Evolutionary conservation across 2,888 invertebrate species (phyloP), one percentile per base, ranked within the genome.

Genomic region (Netelia fuscicornis): DNA sequence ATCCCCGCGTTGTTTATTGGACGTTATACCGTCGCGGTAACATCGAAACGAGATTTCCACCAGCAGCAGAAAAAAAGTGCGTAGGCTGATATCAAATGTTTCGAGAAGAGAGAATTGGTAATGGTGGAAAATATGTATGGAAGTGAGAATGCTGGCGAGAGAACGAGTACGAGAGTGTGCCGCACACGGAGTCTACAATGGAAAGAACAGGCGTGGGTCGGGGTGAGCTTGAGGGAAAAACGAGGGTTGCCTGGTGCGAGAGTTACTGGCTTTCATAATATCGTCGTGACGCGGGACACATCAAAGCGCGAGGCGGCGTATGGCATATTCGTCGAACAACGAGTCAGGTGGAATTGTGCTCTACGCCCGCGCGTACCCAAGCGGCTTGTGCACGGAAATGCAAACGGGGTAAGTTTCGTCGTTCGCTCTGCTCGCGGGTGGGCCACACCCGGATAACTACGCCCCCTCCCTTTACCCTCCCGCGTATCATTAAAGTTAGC

Each of bases 401-500:
- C 68, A 56, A 83, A 78, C 68, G 83, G 71, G 71, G 44, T 76
- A 82, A 89, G 87, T 86, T 88, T 77, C 68, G 77, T 84, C 83
- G 81, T 83, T 80, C 65, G 44, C 56, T 65, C 6, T 37, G 52
- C 83, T 62, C 68, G 8, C 64, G 25, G 65, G 62, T 48, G 37
- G 17, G 62, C 60, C 52, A 17, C 60, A 1, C 13, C 56, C 54
- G 62, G 30, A 6, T 37, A 37, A 6, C 44, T 17, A 42, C 64
- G 37, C 20, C 54, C 65, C 54, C 17, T 37, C 30, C 2, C 62
- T n/a, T 65, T 54, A 62, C 60, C 52, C 58, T 13, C 44, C 82
- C 83, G 79, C 72, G 81, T 86, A 86, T 84, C 86, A 87, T 89
- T 89, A 88, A 90, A 91, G 89, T 90, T 91, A 86, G 85, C 88